Evolutionary conservation across 2,888 invertebrate species (phyloP).

Genomic region (Stomorhina lunata): DNA sequence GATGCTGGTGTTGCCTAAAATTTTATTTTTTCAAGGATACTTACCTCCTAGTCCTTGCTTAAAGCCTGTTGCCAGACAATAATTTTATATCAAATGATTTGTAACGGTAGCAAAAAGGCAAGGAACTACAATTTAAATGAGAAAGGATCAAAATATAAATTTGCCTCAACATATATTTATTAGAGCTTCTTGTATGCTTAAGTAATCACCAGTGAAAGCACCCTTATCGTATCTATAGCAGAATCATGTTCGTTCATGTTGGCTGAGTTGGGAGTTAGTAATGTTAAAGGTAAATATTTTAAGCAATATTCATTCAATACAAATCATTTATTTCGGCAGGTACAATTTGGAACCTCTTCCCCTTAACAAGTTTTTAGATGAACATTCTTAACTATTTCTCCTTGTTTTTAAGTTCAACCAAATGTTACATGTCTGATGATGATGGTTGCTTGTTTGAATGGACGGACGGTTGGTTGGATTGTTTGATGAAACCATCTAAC

Average conservation of each 20-base stretch:
- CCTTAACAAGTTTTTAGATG: too few species aligned
- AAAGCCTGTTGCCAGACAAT: constrained; percentile 49
- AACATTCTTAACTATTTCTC: too few species aligned
- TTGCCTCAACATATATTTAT: constrained; percentile 27
- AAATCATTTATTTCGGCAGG: too few species aligned
- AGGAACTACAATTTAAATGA: background rate
- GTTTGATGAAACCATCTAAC: constrained; percentile 15
- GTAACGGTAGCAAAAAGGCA: constrained; percentile 35
- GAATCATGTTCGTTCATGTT: constrained; percentile 28
- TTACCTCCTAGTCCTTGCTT: too few species aligned
- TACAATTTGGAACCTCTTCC: constrained; percentile 22
- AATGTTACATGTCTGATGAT: constrained; percentile 27
- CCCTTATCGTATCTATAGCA: constrained; percentile 16
- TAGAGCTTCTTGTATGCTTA: constrained; percentile 20
- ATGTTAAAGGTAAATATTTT: constrained; percentile 42
- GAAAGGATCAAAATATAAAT: constrained; percentile 43
- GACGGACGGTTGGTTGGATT: too few species aligned
- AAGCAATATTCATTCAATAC: constrained; percentile 48
- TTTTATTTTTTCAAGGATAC: constrained; percentile 28
- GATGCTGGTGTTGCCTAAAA: constrained; percentile 40
- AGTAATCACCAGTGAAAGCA: constrained; percentile 29
- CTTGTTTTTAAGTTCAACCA: background rate
- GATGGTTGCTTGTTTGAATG: constrained; percentile 44
- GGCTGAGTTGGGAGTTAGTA: constrained; percentile 18
- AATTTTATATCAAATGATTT: constrained; percentile 58